A percentile compares a stretch with the other conserved stretches of the same genome.
phyloP scores from a whole-genome alignment of 53 echinoderm and acorn worm species.

The Astropecten irregularis region DNA sequence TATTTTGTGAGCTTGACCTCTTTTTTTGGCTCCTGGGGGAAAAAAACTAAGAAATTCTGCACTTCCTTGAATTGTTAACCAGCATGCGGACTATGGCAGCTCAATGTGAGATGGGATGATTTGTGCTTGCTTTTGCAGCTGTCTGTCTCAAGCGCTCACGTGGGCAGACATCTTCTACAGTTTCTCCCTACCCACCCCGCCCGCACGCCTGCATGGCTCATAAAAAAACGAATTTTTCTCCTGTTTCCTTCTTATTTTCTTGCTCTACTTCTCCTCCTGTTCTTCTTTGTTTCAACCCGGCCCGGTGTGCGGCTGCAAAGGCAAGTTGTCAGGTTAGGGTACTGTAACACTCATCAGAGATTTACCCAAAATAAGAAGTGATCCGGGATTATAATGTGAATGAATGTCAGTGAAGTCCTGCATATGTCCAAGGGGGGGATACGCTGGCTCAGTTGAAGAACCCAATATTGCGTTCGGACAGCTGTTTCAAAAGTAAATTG shows the following conservation, averaged over 20 bases:
- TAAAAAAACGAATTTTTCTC: neutral
- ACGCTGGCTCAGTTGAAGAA: too few relatives aligned
- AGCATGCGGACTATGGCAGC: too few relatives aligned
- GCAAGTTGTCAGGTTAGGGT: slow-evolving; percentile 3
- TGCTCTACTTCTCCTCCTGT: neutral
- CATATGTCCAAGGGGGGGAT: too few relatives aligned
- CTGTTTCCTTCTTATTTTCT: neutral
- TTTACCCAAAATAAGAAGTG: neutral
- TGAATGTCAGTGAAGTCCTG: slow-evolving; percentile 18
- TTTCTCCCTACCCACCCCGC: neutral
- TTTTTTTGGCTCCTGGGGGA: too few relatives aligned
- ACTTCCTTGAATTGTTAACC: too few relatives aligned
- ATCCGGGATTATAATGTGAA: neutral
- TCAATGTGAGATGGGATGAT: too few relatives aligned
- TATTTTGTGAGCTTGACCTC: too few relatives aligned
- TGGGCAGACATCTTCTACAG: slow-evolving; percentile 17
- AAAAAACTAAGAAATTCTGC: too few relatives aligned
- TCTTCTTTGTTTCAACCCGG: too few relatives aligned
- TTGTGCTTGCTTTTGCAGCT: slow-evolving; percentile 36
- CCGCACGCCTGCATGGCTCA: too few relatives aligned
- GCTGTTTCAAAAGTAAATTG: too few relatives aligned
- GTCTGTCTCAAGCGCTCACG: slow-evolving; percentile 2
- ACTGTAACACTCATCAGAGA: slow-evolving; percentile 11
- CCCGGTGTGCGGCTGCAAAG: neutral
- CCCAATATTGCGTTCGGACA: too few relatives aligned